These are phyloP conservation scores for Porites lobata DNA, from an alignment of 92 coral and sea anemone genomes.

Conservation along the genomic window DNA sequence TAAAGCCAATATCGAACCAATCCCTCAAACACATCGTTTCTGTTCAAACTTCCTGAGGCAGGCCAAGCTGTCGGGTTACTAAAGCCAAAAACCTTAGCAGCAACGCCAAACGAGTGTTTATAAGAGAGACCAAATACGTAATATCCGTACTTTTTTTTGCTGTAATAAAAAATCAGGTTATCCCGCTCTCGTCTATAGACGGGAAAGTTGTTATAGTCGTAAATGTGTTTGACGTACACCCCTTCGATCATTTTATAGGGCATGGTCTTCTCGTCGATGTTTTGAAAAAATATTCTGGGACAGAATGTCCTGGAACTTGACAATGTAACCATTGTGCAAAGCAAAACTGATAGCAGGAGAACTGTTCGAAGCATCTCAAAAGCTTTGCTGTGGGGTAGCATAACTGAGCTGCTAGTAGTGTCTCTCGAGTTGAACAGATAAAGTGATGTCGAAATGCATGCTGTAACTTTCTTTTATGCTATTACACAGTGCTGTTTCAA, in stretches of 20 bases:
- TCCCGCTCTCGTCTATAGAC: conserved; percentile 71
- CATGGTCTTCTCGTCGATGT: too few relatives aligned
- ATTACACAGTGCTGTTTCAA: too few relatives aligned
- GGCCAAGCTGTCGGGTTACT: conserved; percentile 67
- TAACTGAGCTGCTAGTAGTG: too few relatives aligned
- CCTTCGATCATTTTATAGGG: conserved; percentile 46
- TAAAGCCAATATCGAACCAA: conserved; percentile 61
- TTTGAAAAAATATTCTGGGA: too few relatives aligned
- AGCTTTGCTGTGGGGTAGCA: too few relatives aligned
- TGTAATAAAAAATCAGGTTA: conserved; percentile 51
- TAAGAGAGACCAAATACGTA: conserved; percentile 40
- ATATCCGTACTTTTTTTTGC: neutral
- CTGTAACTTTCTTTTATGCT: too few relatives aligned
- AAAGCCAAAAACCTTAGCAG: conserved; percentile 25
- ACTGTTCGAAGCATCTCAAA: too few relatives aligned
- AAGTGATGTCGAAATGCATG: too few relatives aligned
- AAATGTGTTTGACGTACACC: conserved; percentile 63
- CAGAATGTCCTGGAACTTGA: too few relatives aligned
- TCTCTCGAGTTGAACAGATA: too few relatives aligned
- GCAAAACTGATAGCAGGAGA: too few relatives aligned
- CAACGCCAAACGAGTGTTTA: conserved; percentile 63
- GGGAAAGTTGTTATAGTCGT: conserved; percentile 68
- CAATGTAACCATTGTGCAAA: too few relatives aligned
- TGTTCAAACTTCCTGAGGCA: conserved; percentile 53
- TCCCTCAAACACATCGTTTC: conserved; percentile 68